A percentile compares a stretch with the other conserved stretches of the same genome.
These are phyloP conservation scores for Rhincodon typus DNA, from an alignment of 2,797 vertebrate genomes.

Conservation along the genomic window DNA sequence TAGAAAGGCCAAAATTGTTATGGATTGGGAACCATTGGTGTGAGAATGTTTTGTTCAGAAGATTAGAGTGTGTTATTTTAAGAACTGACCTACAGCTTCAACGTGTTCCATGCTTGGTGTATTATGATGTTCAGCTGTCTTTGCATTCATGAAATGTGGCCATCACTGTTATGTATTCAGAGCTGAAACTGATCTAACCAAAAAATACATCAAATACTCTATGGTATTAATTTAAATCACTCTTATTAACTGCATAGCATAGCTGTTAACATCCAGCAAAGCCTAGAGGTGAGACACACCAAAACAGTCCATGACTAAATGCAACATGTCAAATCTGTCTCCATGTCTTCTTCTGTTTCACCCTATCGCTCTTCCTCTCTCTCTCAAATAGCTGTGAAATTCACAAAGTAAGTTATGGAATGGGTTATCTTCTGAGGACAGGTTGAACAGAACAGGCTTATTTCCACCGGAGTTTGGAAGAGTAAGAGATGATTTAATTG, in stretches of 20 bases:
- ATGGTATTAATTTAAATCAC: not conserved
- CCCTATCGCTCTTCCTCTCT: not conserved
- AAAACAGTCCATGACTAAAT: not conserved
- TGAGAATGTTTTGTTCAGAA: not conserved
- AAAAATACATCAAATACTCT: not conserved
- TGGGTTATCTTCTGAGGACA: too few species aligned
- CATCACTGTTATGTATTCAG: not conserved
- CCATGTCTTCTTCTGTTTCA: not conserved
- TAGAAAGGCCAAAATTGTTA: not conserved
- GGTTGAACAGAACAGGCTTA: too few species aligned
- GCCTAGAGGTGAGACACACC: not conserved
- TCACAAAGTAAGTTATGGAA: not conserved
- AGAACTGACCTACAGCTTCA: not conserved
- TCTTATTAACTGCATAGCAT: not conserved
- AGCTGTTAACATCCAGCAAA: not conserved
- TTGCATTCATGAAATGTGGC: not conserved
- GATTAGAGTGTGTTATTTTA: slow-evolving; percentile 20
- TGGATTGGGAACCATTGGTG: not conserved
- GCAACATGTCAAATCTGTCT: not conserved
- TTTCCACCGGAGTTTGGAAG: too few species aligned
- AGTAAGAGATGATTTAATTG: too few species aligned
- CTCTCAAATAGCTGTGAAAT: not conserved
- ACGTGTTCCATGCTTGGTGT: not conserved
- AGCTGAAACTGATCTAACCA: not conserved
- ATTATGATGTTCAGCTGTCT: not conserved